Evolutionary conservation across 2,797 vertebrate genomes (phyloP).

Genomic region (Acanthornis magna): DNA sequence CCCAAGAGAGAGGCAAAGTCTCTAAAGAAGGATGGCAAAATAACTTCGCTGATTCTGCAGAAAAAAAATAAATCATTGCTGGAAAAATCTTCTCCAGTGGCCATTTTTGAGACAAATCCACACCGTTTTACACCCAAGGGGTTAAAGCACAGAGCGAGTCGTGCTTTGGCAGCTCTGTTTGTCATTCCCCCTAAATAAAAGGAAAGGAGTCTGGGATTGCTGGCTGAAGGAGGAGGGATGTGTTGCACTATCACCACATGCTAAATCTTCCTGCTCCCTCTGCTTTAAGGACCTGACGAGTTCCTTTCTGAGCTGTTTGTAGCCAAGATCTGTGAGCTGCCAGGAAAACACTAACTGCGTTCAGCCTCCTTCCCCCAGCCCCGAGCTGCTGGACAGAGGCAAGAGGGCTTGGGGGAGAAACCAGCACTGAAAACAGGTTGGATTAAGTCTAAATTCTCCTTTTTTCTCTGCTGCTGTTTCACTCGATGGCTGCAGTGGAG

Average conservation of each 20-base stretch:
- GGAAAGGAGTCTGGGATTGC: background rate
- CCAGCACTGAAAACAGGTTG: background rate
- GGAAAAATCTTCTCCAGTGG: background rate
- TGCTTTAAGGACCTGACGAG: background rate
- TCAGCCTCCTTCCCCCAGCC: background rate
- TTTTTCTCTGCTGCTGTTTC: background rate
- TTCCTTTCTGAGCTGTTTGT: background rate
- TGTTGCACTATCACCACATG: background rate
- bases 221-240: background rate
- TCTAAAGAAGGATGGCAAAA: accelerated
- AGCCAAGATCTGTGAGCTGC: background rate
- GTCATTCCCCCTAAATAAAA: background rate
- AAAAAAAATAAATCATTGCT: accelerated
- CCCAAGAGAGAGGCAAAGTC: background rate
- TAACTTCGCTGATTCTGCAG: background rate
- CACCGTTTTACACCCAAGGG: background rate
- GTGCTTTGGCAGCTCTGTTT: background rate
- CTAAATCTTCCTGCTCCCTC: background rate
- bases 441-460: background rate
- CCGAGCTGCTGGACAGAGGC: background rate
- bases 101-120: background rate
- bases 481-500: background rate
- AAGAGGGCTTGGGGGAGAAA: background rate
- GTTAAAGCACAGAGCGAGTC: background rate
- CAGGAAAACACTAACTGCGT: background rate